A percentile compares a stretch with the other conserved stretches of the same genome.
phyloP scores from a whole-genome alignment of 2,797 vertebrate species.

The Sciaenops ocellatus region DNA sequence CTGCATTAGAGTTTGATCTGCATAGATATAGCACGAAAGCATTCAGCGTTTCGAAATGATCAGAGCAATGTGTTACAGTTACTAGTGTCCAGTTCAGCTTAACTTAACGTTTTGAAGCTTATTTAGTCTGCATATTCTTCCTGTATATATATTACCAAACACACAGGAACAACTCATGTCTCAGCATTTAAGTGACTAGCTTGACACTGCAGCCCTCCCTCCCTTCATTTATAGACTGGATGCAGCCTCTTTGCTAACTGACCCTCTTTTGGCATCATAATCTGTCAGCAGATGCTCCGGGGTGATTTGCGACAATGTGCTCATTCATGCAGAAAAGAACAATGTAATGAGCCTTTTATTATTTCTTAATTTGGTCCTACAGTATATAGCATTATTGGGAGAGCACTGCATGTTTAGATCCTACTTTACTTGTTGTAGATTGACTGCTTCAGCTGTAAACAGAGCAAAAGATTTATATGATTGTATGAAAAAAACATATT shows the following conservation, averaged over 20 bases:
- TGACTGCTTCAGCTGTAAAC: neutral
- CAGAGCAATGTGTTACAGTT: neutral
- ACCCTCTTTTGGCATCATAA: constrained; percentile 57
- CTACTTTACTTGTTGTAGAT: neutral
- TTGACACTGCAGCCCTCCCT: neutral
- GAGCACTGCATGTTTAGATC: neutral
- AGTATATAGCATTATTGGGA: neutral
- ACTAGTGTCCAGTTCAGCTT: neutral
- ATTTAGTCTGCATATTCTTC: neutral
- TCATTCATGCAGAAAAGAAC: constrained; percentile 43
- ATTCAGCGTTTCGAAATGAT: neutral
- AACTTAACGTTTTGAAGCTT: neutral
- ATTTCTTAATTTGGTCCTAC: constrained; percentile 19
- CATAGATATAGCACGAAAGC: neutral
- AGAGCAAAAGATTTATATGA: neutral
- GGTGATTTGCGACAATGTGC: constrained; percentile 28
- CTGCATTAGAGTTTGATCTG: neutral
- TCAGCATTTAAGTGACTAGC: neutral
- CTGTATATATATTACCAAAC: neutral
- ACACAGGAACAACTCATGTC: neutral
- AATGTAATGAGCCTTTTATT: constrained; percentile 28
- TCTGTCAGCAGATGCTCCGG: constrained; percentile 51
- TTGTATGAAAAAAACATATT: neutral
- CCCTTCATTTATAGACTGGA: neutral
- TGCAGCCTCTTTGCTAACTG: constrained; percentile 21